Percentiles rank a stretch among this genome's conserved stretches.
Evolutionary conservation across 2,113 vertebrate genomes (phyloP).

Genomic region (Dromiciops gliroides): DNA sequence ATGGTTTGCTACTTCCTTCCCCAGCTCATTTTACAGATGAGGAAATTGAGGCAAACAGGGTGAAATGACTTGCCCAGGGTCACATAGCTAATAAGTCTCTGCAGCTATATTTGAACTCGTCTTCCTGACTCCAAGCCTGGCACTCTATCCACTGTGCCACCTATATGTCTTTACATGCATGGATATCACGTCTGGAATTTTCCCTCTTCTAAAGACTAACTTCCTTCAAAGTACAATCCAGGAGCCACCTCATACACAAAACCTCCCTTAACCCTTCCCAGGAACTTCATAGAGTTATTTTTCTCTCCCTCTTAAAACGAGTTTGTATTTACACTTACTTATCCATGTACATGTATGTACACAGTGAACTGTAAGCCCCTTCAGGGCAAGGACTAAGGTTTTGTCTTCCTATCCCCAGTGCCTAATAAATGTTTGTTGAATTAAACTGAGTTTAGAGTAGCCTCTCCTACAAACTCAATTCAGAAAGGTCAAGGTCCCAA

Average conservation of each 20-base stretch:
- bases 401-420: background rate
- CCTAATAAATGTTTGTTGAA: background rate
- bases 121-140: no score
- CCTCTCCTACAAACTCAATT: background rate
- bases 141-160: no score
- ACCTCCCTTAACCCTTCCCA: background rate
- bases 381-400: background rate
- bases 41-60: no score
- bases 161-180: background rate
- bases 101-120: no score
- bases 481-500: background rate
- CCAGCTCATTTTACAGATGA: no score
- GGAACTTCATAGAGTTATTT: background rate
- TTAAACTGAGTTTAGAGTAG: background rate
- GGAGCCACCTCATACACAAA: background rate
- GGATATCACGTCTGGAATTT: background rate
- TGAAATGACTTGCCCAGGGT: no score
- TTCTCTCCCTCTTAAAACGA: background rate
- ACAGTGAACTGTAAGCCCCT: background rate
- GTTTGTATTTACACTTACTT: background rate
- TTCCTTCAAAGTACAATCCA: background rate
- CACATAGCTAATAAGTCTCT: no score
- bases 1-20: no score
- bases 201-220: background rate
- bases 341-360: background rate